These are phyloP conservation scores for Oikopleura vanhoeffeni DNA, from an alignment of 23 tunicate genomes.

Conservation along the genomic window DNA sequence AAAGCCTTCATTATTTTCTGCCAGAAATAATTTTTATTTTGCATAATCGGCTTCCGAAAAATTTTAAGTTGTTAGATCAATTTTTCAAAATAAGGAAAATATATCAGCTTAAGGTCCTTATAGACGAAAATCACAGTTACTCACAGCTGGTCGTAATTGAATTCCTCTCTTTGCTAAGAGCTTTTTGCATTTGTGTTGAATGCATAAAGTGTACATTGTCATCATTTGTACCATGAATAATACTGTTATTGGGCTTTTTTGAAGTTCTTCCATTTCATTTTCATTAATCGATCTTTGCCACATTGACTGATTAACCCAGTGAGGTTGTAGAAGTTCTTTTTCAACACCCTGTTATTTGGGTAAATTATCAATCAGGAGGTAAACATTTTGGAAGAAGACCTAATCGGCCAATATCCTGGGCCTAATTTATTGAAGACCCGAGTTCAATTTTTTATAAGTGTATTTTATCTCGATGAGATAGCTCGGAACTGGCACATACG, in stretches of 20 bases:
- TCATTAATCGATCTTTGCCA: not conserved
- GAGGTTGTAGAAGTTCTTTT: not conserved
- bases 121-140: slow-evolving; percentile 18
- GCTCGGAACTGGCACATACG: no score
- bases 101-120: no score
- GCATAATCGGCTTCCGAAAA: no score
- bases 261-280: slow-evolving; percentile 25
- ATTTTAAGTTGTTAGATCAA: not conserved
- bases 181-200: slow-evolving; percentile 83
- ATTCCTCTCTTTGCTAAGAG: slow-evolving; percentile 54
- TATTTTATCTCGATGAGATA: no score
- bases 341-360: not conserved
- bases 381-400: no score
- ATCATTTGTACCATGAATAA: slow-evolving; percentile 89
- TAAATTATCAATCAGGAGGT: no score
- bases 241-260: no score
- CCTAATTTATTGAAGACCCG: no score
- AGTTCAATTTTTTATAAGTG: no score
- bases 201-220: slow-evolving; percentile 87
- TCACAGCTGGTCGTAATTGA: slow-evolving; percentile 64
- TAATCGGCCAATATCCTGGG: no score
- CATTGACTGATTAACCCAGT: not conserved
- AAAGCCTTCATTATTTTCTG: no score
- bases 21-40: no score
- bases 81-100: not conserved